Percentiles rank a stretch among this genome's conserved stretches.
Conservation (phyloP, 2,888 invertebrate species). For the Caenorhabditis plicata region DNA sequence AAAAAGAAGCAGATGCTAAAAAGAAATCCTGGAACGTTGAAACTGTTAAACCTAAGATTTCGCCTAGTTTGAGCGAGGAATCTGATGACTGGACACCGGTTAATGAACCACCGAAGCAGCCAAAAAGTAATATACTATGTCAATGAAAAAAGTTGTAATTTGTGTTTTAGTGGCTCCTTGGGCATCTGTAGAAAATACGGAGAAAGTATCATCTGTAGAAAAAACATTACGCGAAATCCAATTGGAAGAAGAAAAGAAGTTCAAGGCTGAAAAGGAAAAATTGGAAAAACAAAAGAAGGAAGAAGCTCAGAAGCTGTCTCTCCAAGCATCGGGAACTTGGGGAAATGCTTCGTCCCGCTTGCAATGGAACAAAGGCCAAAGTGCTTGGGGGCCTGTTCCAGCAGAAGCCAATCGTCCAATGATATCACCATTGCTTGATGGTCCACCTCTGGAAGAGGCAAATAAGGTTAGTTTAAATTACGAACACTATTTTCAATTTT, state of each 20-base stretch:
- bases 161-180: constrained; percentile 26
- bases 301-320: background rate
- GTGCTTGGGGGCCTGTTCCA: background rate
- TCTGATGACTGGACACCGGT: constrained; percentile 20
- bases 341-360: constrained; percentile 4
- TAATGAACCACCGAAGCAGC: constrained; percentile 15
- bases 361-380: constrained; percentile 5
- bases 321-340: constrained; percentile 4
- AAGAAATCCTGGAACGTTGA: background rate
- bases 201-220: constrained; percentile 6
- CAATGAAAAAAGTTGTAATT: background rate
- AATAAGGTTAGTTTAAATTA: constrained; percentile 9
- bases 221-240: constrained; percentile 36
- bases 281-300: constrained; percentile 16
- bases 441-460: constrained; percentile 39
- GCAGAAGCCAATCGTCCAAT: background rate
- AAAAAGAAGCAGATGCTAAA: constrained; percentile 8
- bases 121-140: constrained; percentile 1
- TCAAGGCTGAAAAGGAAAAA: constrained; percentile 18
- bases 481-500: background rate
- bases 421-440: constrained; percentile 35
- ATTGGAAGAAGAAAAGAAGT: constrained; percentile 36
- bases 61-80: constrained; percentile 20
- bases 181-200: constrained; percentile 13
- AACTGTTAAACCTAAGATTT: constrained; percentile 16